Conservation (phyloP, 2,888 invertebrate genomes). For the Tetragnatha montana region DNA sequence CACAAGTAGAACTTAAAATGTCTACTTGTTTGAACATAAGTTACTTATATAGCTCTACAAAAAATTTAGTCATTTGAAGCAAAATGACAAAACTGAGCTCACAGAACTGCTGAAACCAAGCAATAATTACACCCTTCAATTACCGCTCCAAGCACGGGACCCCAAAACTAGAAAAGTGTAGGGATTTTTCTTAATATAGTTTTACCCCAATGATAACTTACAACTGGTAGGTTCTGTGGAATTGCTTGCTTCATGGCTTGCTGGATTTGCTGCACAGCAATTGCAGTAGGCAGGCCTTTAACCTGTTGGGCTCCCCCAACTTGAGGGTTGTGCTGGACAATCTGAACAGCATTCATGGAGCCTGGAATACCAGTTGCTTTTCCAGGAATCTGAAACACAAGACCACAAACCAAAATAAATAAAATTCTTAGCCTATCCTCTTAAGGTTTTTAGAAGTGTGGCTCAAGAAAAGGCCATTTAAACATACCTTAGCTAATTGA, state of each 20-base stretch:
- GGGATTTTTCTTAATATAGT: not conserved
- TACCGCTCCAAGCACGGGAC: too few species aligned
- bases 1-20: too few species aligned
- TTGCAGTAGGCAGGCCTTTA: conserved; percentile 56
- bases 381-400: conserved; percentile 41
- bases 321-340: conserved; percentile 80
- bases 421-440: not conserved
- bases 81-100: too few species aligned
- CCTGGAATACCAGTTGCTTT: conserved; percentile 32
- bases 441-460: not conserved
- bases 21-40: too few species aligned
- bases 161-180: too few species aligned
- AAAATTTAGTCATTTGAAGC: too few species aligned
- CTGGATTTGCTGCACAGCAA: conserved; percentile 71
- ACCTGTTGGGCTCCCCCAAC: conserved; percentile 55
- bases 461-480: not conserved
- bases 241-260: conserved; percentile 71
- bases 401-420: not conserved
- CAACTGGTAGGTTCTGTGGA: conserved; percentile 62
- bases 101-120: too few species aligned
- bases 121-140: too few species aligned
- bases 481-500: conserved; percentile 71
- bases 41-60: too few species aligned
- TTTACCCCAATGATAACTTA: not conserved
- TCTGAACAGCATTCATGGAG: conserved; percentile 77